Percentiles rank a stretch among this genome's conserved stretches.
Evolutionary conservation across 2,113 vertebrate genomes (phyloP).

Genomic region (Suncus etruscus): DNA sequence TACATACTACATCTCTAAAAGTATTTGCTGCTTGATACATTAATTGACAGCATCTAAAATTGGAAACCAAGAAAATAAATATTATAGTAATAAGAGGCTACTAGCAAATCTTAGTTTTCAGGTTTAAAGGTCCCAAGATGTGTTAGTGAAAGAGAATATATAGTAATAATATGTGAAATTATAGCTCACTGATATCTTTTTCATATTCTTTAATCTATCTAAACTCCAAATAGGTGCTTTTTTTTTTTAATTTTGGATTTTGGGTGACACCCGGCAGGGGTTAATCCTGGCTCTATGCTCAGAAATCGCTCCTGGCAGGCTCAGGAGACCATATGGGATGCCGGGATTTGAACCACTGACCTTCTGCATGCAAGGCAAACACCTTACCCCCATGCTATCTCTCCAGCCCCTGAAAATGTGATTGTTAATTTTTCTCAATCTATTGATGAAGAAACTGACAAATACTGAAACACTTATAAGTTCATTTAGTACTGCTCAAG

Average conservation of each 20-base stretch:
- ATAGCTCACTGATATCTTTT: too few species aligned
- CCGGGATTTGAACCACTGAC: too few species aligned
- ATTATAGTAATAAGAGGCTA: neutral
- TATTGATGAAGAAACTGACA: neutral
- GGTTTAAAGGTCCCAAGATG: neutral
- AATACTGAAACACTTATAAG: neutral
- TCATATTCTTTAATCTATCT: neutral
- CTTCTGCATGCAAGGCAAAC: too few species aligned
- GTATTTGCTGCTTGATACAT: slow-evolving; percentile 19
- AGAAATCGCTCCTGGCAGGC: too few species aligned
- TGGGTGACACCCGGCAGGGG: too few species aligned
- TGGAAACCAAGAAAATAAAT: neutral
- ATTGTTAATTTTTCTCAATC: neutral
- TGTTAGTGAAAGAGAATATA: neutral
- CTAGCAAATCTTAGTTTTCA: neutral
- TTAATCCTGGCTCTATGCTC: too few species aligned
- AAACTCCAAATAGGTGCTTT: neutral
- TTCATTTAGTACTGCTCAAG: too few species aligned
- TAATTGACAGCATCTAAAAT: neutral
- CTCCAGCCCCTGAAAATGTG: too few species aligned
- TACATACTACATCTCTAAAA: neutral
- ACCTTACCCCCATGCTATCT: too few species aligned
- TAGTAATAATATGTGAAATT: neutral
- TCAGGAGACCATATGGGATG: too few species aligned
- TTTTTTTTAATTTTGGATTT: neutral